A percentile compares a stretch with the other conserved stretches of the same genome.
Evolutionary conservation across 2,797 vertebrate species (phyloP).

Genomic region (Lepilemur ruficaudatus): DNA sequence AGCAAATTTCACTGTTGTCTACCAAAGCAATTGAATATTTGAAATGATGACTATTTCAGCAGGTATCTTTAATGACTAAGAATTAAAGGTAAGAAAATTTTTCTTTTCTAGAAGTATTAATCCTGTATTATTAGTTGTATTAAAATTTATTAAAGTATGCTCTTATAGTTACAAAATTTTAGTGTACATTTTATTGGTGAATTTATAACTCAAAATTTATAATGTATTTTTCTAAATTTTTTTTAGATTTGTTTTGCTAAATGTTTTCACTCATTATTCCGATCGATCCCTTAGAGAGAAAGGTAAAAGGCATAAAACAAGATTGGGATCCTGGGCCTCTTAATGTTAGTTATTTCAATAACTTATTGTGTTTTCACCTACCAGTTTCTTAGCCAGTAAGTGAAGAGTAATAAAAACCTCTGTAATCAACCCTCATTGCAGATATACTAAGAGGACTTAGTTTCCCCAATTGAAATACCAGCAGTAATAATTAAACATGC

Average conservation of each 20-base stretch:
- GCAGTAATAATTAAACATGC: neutral
- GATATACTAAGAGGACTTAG: neutral
- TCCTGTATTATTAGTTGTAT: neutral
- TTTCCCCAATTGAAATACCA: neutral
- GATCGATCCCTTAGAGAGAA: slow-evolving; percentile 3
- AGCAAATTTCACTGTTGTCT: slow-evolving; percentile 67
- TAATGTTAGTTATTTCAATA: neutral
- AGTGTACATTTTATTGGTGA: slow-evolving; percentile 44
- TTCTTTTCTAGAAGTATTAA: slow-evolving; percentile 5
- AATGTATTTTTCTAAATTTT: slow-evolving; percentile 11
- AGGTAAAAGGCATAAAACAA: slow-evolving; percentile 31
- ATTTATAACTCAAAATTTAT: slow-evolving; percentile 37
- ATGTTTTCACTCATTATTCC: slow-evolving; percentile 2
- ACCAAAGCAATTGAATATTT: slow-evolving; percentile 54
- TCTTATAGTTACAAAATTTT: slow-evolving; percentile 20
- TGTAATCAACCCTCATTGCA: neutral
- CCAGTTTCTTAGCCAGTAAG: slow-evolving; percentile 18
- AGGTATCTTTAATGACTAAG: slow-evolving; percentile 70
- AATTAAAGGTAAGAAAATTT: slow-evolving; percentile 59
- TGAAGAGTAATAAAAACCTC: slow-evolving; percentile 14
- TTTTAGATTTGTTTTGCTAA: slow-evolving; percentile 42
- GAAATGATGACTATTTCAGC: slow-evolving; percentile 72
- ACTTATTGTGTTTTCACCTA: slow-evolving; percentile 29
- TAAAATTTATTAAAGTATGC: slow-evolving; percentile 31
- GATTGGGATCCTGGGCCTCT: neutral